phyloP scores from a whole-genome alignment of 2,888 invertebrate genomes.

The Rhagophthalmus giganteus region DNA sequence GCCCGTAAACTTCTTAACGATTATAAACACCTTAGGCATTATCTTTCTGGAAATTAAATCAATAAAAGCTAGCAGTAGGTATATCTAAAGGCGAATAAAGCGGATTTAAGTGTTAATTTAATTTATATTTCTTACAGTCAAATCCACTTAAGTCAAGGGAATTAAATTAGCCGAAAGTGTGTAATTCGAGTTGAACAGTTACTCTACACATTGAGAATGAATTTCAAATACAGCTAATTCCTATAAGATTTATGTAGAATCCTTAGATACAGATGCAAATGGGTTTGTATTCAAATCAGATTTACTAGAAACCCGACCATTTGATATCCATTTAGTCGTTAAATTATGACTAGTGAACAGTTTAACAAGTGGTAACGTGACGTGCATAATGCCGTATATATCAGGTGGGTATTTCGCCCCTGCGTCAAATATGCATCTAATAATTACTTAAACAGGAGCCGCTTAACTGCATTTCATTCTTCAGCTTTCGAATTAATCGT shows the following conservation, averaged over 20 bases:
- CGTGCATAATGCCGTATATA: conserved; percentile 19
- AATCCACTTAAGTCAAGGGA: conserved; percentile 40
- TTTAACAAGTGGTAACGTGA: conserved; percentile 20
- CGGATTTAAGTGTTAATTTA: conserved; percentile 30
- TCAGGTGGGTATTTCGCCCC: too few species aligned
- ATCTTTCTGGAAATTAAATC: conserved; percentile 1
- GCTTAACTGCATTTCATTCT: too few species aligned
- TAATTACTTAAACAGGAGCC: too few species aligned
- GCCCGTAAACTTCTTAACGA: conserved; percentile 4
- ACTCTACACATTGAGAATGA: conserved; percentile 30
- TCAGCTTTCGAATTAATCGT: conserved; percentile 6
- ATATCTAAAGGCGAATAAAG: conserved; percentile 16
- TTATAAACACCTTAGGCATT: conserved; percentile 17
- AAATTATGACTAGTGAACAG: conserved; percentile 22
- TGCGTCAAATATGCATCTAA: too few species aligned
- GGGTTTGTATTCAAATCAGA: conserved; percentile 34
- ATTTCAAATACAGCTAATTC: conserved; percentile 39
- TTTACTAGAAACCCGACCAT: conserved; percentile 29
- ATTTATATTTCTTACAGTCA: conserved; percentile 40
- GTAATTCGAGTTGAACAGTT: conserved; percentile 40
- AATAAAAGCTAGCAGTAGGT: conserved; percentile 5
- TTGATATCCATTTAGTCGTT: conserved; percentile 31
- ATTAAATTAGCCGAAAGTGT: conserved; percentile 43
- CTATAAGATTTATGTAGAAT: conserved; percentile 36
- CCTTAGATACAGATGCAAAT: conserved; percentile 38